Evolutionary conservation across 2,888 invertebrate genomes (phyloP).

Genomic region (Pediacus dermestoides): DNA sequence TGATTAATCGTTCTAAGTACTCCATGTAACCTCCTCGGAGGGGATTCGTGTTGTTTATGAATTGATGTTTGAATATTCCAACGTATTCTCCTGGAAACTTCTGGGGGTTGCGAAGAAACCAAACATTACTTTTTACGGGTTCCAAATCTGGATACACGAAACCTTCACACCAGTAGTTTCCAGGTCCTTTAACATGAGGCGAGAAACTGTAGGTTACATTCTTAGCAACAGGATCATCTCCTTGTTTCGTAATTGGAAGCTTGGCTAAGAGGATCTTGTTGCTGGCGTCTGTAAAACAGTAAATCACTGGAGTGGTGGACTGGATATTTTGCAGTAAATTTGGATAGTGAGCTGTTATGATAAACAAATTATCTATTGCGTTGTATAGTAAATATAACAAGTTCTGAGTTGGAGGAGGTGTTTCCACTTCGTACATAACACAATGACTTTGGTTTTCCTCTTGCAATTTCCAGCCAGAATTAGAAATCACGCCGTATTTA

Average conservation of each 20-base stretch:
- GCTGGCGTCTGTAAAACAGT: constrained; percentile 33
- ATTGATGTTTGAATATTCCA: constrained; percentile 21
- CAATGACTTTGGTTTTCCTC: no score
- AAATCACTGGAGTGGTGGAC: constrained; percentile 29
- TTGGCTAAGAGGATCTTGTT: constrained; percentile 15
- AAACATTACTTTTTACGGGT: constrained; percentile 19
- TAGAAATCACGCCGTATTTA: constrained; percentile 21
- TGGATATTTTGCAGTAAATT: constrained; percentile 9
- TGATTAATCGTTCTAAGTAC: no score
- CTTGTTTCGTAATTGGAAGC: constrained; percentile 9
- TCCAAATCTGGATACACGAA: constrained; percentile 29
- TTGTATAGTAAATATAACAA: no score
- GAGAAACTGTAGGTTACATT: constrained; percentile 16
- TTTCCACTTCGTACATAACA: no score
- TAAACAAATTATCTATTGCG: no score
- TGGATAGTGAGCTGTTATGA: not conserved
- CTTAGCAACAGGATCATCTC: constrained; percentile 1
- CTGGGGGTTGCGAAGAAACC: not conserved
- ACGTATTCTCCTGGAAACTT: constrained; percentile 28
- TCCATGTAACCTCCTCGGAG: constrained; percentile 20
- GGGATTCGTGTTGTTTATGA: constrained; percentile 24
- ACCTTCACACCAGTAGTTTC: constrained; percentile 38
- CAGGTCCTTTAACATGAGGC: constrained; percentile 26
- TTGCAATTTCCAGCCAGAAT: constrained; percentile 24
- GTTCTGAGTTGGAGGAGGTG: no score